These are phyloP conservation scores for Eilema depressum DNA, from an alignment of 2,888 invertebrate genomes.

Conservation along the genomic window DNA sequence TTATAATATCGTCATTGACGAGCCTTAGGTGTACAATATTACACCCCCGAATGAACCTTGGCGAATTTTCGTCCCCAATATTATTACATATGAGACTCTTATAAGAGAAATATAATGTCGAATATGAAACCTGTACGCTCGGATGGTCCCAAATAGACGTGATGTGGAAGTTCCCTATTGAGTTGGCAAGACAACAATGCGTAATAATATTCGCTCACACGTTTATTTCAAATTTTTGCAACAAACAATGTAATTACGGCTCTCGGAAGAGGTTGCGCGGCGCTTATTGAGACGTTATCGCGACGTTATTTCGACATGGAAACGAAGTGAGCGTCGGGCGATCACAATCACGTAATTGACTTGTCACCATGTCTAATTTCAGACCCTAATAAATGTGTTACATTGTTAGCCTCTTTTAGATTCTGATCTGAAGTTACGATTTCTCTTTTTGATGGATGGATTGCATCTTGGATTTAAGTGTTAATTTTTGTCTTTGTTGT, in stretches of 20 bases:
- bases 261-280: conserved; percentile 28
- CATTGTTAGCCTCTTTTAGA: conserved; percentile 13
- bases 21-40: conserved; percentile 17
- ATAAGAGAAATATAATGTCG: conserved; percentile 7
- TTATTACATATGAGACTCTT: conserved; percentile 5
- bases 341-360: conserved; percentile 53
- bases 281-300: conserved; percentile 46
- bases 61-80: not conserved
- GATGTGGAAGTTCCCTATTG: not conserved
- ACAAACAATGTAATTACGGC: conserved; percentile 34
- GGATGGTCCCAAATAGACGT: conserved; percentile 7
- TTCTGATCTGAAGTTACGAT: conserved; percentile 4
- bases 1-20: conserved; percentile 16
- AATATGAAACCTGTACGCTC: conserved; percentile 10
- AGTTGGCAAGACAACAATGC: conserved; percentile 17
- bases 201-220: conserved; percentile 11
- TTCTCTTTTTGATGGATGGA: not conserved
- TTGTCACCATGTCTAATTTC: conserved; percentile 54
- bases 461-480: not conserved
- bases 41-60: conserved; percentile 12
- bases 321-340: conserved; percentile 35
- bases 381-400: conserved; percentile 39
- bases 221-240: conserved; percentile 32
- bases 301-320: conserved; percentile 40
- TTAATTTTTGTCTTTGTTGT: no score